Base-by-base conservation (phyloP, 2,113 vertebrate species). In the Thalassarche chlororhynchos region DNA sequence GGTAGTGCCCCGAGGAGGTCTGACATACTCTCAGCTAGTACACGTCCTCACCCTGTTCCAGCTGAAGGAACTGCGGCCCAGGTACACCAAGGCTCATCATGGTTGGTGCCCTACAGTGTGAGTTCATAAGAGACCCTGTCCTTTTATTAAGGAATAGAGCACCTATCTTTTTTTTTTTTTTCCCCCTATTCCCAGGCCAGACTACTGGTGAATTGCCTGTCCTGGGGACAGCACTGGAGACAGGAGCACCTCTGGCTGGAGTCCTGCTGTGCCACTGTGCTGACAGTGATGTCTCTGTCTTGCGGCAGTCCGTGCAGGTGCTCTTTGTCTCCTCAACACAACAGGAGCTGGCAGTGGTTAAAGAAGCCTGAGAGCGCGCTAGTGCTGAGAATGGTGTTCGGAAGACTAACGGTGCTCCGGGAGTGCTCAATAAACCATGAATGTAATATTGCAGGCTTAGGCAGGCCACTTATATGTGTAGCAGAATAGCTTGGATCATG, bases 381-480 rank as follows among this genome's bases (percentile, higher is more conserved):
- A 16, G 25, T 58, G 80, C 49, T 84, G 60, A 87, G 94, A 57
- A 20, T 72, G 58, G 21, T 31, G 68, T 77, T 93, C 2, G 9
- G 70, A 42, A 90, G 58, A 49, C n/a, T n/a, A 0, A 0, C 1
- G 3, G 58, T 47, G 52, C 36, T 40, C 52, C 1, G 0, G n/a
- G 81, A 87, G 28, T 18, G 40, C 74, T 80, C 70, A 29, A 0
- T 79, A 57, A 83, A 51, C 17, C 32, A 14, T 32, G 52, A 68
- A 79, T 74, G 75, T 79, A 68, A 32, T 3, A 40, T 49, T 89
- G 72, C 72, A 83, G 85, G 71, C 44, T 79, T 24, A 79, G 61
- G 42, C 32, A 64, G 71, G 68, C 54, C 71, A 14, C 12, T 61
- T 52, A n/a, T 75, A 5, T 8, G 29, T 75, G 69, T 78, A 64